Base-by-base conservation (phyloP, 2,797 vertebrate species). In the Salmo trutta region DNA sequence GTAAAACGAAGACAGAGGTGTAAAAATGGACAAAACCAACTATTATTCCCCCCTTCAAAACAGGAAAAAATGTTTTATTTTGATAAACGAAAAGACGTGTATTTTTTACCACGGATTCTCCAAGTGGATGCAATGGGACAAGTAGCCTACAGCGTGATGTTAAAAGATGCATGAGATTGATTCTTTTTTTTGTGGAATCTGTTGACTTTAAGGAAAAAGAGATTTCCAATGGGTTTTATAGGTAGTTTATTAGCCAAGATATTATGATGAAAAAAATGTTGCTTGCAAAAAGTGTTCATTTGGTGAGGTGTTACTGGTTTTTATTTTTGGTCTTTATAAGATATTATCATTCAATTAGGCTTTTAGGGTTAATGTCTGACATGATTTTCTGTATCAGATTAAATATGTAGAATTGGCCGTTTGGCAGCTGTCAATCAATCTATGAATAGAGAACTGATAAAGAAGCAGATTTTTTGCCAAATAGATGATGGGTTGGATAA, bases 81-180 rank as follows among this genome's bases (percentile, higher is more conserved):
- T 99, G 96, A 96, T 98, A 97, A 96, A 84, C n/a, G 56, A 95
- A 84, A 93, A 93, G 86, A 90, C 88, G 87, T 79, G 81, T 80
- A 91, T 95, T 96, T 96, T 97, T 94, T 96, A 96, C 94, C 93
- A 94, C 96, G 93, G 95, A 93, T 96, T 96, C 94, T 84, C 88
- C 88, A 94, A 92, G 93, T 92, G 94, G 94, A 95, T 92, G 90
- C 86, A 93, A 93, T 85, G 88, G 85, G 86, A 87, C 75, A 56
- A 29, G 65, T 66, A 66, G 65, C 73, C 54, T 16, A 82, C 77
- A 73, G 90, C 91, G 91, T 87, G 95, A 94, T 89, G 82, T 89
- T 83, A 62, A 89, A 93, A 79, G n/a, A 93, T 96, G 96, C 96
- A 97, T 97, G 96, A 94, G 93, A 94, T 90, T 94, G 94, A 87